Conservation (phyloP, 1,140 invertebrate species). For the Acromyrmex echinatior region DNA sequence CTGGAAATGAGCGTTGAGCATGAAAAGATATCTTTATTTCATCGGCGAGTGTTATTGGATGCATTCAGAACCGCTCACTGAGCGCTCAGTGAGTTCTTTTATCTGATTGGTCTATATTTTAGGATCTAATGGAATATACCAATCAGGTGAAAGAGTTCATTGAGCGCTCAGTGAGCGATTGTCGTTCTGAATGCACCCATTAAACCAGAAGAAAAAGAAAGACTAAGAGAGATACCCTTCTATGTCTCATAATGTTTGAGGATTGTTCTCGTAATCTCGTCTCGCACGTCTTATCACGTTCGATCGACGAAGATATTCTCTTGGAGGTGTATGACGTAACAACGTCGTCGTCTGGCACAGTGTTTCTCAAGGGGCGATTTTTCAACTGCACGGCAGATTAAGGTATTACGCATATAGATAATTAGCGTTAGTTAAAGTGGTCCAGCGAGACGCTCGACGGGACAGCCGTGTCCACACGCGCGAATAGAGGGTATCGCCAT, state of each 20-base stretch:
- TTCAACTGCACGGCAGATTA: constrained; percentile 81
- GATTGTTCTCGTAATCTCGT: background rate
- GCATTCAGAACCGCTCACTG: too few species aligned
- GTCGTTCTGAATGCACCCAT: too few species aligned
- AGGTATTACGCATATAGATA: constrained; percentile 83
- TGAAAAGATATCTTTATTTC: too few species aligned
- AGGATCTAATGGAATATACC: too few species aligned
- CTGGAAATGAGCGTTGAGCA: too few species aligned
- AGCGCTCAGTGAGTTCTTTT: too few species aligned
- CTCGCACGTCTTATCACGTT: background rate
- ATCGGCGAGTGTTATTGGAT: too few species aligned
- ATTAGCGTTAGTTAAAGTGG: constrained; percentile 77
- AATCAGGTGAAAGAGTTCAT: too few species aligned
- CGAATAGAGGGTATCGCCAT: constrained; percentile 47
- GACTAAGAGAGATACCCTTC: background rate
- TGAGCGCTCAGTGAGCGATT: too few species aligned
- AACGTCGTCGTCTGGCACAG: constrained; percentile 62
- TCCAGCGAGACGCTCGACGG: constrained; percentile 55
- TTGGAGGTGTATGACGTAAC: constrained; percentile 80
- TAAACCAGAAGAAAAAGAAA: too few species aligned
- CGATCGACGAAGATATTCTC: background rate
- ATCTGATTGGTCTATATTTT: too few species aligned
- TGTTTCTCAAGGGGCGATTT: constrained; percentile 84
- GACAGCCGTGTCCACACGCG: constrained; percentile 22
- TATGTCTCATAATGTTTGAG: background rate